Evolutionary conservation across 1,140 invertebrate genomes (phyloP), one percentile per base, ranked within the genome.

Genomic region (Episyrphus balteatus): DNA sequence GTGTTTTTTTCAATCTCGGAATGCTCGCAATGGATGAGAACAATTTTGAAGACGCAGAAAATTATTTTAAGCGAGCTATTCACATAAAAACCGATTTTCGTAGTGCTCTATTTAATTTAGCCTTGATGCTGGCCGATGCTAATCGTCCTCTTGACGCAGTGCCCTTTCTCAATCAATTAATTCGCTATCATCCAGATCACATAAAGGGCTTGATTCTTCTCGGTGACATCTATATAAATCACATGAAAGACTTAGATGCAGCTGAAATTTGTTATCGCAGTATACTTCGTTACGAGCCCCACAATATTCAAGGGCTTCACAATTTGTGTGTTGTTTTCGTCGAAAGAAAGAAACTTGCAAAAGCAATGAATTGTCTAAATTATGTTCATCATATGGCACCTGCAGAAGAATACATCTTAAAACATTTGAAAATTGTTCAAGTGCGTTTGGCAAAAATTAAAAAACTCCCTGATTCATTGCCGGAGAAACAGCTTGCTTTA

Each of bases 11-110:
- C 65, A 95, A 96, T 73, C 74, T 96, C 37, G 92, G 89, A 47
- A 96, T 97, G 92, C 70, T 98, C 32, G 88, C 90, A 14, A 97
- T 95, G 91, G 92, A 97, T 66, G 89, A 93, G 60, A 80, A 84
- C 31, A 84, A 93, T 61, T 85, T 82, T 18, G 76, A 79, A n/a
- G 82, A 83, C 53, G 92, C 92, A 0, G 90, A 93, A 64, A 78
- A 84, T 37, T 92, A 86, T 82, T 93, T 94, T 65, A 74, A 88
- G 41, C 81, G 83, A 34, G 88, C 88, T 2, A 83, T 92, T 7
- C 81, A 90, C 56, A 72, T 92, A 1, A 88, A 88, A 59, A 78
- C 80, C 3, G 84, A 88, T 68, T 95, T 95, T 67, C 76, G 89
- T 40, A 92, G 90, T 51, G 93, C 93, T 1, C 75, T 97, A 0